Percentiles rank a stretch among this genome's conserved stretches.
phyloP scores from a whole-genome alignment of 2,113 vertebrate species.

The Apodemus speciosus region DNA sequence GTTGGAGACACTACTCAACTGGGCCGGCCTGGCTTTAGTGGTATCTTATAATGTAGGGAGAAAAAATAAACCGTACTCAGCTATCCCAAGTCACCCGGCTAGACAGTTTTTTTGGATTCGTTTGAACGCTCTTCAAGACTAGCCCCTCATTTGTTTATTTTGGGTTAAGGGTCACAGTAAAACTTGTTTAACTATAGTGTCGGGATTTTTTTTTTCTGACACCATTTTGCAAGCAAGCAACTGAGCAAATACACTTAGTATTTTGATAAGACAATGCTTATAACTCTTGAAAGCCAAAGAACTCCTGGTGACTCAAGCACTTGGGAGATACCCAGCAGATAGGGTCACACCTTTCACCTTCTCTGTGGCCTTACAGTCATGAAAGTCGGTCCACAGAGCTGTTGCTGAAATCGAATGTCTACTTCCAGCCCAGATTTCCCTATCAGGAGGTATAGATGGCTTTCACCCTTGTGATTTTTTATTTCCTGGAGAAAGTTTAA shows the following conservation, averaged over 20 bases:
- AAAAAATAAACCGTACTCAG: slow-evolving; percentile 25
- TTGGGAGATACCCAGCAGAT: slow-evolving; percentile 25
- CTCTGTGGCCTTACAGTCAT: slow-evolving; percentile 43
- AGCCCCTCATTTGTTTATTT: neutral
- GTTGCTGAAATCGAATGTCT: neutral
- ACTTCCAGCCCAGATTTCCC: slow-evolving; percentile 14
- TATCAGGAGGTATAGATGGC: slow-evolving; percentile 15
- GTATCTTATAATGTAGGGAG: neutral
- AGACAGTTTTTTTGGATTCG: neutral
- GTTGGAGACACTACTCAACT: neutral
- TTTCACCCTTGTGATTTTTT: slow-evolving; percentile 46
- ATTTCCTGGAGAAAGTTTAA: neutral
- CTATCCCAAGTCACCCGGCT: neutral
- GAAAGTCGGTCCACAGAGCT: slow-evolving; percentile 5
- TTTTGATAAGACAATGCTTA: slow-evolving; percentile 36
- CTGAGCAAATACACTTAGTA: slow-evolving; percentile 25
- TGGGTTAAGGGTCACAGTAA: neutral
- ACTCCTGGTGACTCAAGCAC: slow-evolving; percentile 40
- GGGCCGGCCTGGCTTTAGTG: neutral
- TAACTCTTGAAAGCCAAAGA: slow-evolving; percentile 50
- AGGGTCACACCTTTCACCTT: slow-evolving; percentile 49
- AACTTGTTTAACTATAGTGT: slow-evolving; percentile 22
- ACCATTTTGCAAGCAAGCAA: slow-evolving; percentile 18
- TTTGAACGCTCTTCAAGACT: slow-evolving; percentile 40
- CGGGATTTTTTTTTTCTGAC: neutral